phyloP scores from a whole-genome alignment of 2,888 invertebrate species.

The Xestobium rufovillosum region DNA sequence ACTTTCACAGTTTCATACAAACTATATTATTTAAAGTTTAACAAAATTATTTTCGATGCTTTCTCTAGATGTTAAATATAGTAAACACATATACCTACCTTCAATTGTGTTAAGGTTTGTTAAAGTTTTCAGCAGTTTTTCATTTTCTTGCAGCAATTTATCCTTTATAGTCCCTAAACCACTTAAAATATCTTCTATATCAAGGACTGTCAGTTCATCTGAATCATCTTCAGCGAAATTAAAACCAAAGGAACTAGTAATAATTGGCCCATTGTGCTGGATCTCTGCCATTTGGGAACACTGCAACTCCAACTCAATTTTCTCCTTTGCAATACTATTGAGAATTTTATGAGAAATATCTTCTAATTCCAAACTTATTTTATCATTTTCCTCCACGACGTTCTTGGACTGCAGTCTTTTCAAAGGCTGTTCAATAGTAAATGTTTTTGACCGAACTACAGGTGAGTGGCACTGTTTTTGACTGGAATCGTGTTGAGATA shows the following conservation, averaged over 20 bases:
- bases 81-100: constrained; percentile 36
- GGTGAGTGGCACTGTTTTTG: constrained; percentile 37
- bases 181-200: constrained; percentile 39
- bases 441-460: constrained; percentile 55
- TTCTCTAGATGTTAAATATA: too few relatives aligned
- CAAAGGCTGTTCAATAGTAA: constrained; percentile 60
- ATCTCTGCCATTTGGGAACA: constrained; percentile 61
- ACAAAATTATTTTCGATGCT: too few relatives aligned
- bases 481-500: constrained; percentile 41
- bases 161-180: constrained; percentile 47
- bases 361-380: constrained; percentile 61
- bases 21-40: too few relatives aligned
- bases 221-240: constrained; percentile 54
- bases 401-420: constrained; percentile 47
- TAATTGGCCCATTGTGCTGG: constrained; percentile 50
- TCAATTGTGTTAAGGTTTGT: constrained; percentile 42
- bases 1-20: too few relatives aligned
- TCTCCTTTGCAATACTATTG: constrained; percentile 61
- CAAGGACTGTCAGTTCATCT: constrained; percentile 55
- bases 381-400: constrained; percentile 39
- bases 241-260: constrained; percentile 57
- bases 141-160: constrained; percentile 54
- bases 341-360: constrained; percentile 68
- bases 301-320: constrained; percentile 60
- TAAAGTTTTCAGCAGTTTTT: constrained; percentile 48